Evolutionary conservation across 2,113 vertebrate genomes (phyloP).

Genomic region (Heterotis niloticus): DNA sequence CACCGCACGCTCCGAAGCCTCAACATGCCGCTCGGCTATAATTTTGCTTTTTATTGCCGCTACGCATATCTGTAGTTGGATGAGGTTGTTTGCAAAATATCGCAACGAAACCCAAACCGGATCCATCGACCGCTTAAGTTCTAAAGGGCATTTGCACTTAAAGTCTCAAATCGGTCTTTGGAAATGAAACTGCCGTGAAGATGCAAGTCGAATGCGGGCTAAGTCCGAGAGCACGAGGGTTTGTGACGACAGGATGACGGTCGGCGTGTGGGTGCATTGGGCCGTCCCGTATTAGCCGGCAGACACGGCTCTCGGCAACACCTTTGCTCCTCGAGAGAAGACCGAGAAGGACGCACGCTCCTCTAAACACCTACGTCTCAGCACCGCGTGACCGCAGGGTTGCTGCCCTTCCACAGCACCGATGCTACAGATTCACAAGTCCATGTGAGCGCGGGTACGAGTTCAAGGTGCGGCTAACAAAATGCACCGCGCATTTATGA

Average conservation of each 20-base stretch:
- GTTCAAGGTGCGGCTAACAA: not conserved
- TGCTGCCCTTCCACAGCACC: not conserved
- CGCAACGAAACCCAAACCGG: not conserved
- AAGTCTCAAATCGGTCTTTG: no score
- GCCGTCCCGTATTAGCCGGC: no score
- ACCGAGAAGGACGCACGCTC: not conserved
- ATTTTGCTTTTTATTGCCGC: no score
- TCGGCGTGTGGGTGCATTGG: not conserved
- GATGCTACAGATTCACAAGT: not conserved
- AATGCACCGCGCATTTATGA: not conserved
- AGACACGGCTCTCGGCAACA: no score
- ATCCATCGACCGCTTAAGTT: not conserved
- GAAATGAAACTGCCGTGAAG: not conserved
- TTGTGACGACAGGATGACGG: constrained; percentile 26
- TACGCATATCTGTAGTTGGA: no score
- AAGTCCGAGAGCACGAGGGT: constrained; percentile 12
- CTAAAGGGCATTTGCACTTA: no score
- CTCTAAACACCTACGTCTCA: constrained; percentile 13
- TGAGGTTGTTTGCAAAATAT: no score
- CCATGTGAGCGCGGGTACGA: not conserved
- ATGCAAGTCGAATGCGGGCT: not conserved
- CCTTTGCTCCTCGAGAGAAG: not conserved
- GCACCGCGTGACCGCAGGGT: not conserved
- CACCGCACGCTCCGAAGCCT: no score
- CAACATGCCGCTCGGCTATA: no score